These are phyloP conservation scores for Aspidoscelis tigris DNA, from an alignment of 2,113 vertebrate species.

Conservation along the genomic window DNA sequence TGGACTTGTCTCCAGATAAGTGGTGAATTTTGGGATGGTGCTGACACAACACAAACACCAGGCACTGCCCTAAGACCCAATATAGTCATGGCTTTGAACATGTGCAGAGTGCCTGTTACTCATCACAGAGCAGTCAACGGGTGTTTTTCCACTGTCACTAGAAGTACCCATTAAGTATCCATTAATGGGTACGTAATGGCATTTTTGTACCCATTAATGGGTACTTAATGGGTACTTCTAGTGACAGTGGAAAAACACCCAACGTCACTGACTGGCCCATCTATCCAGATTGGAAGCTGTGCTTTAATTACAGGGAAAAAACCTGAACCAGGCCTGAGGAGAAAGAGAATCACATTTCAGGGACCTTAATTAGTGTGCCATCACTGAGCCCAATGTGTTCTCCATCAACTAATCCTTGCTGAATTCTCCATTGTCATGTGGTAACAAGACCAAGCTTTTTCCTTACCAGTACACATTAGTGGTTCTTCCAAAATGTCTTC, in stretches of 20 bases:
- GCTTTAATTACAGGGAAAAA: neutral
- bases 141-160: too few relatives aligned
- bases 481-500: conserved; percentile 86
- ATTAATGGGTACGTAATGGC: too few relatives aligned
- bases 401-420: neutral
- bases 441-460: neutral
- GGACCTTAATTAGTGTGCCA: neutral
- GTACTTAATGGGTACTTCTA: too few relatives aligned
- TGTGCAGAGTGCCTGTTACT: neutral
- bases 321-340: neutral
- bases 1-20: too few relatives aligned
- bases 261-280: too few relatives aligned
- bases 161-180: too few relatives aligned
- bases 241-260: too few relatives aligned
- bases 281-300: neutral
- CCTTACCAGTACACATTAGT: conserved; percentile 74
- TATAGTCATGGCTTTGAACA: neutral
- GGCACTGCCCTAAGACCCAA: too few relatives aligned
- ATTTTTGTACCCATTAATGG: too few relatives aligned
- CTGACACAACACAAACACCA: too few relatives aligned
- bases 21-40: too few relatives aligned
- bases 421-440: too few relatives aligned
- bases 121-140: neutral
- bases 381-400: neutral
- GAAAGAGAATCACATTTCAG: neutral